Evolutionary conservation across 2,113 vertebrate species (phyloP).

Genomic region (Parus major): DNA sequence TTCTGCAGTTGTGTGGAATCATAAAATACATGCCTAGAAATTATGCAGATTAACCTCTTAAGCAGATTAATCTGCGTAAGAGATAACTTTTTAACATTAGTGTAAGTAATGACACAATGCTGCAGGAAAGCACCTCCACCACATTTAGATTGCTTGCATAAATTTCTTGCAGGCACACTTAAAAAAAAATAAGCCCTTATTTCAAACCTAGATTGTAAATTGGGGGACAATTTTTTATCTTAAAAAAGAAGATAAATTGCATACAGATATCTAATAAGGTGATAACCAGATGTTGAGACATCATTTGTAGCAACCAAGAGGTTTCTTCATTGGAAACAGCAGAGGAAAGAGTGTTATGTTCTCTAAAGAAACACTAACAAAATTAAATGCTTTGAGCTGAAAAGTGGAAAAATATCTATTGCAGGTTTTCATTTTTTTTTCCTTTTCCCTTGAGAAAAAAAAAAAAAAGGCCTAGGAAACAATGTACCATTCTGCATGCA

Average conservation of each 20-base stretch:
- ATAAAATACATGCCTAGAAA: neutral
- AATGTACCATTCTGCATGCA: neutral
- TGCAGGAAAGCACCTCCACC: neutral
- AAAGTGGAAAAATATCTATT: neutral
- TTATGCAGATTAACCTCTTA: neutral
- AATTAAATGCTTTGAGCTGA: neutral
- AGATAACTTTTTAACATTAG: neutral
- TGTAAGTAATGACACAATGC: neutral
- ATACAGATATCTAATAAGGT: neutral
- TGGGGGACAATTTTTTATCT: neutral
- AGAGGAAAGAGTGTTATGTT: neutral
- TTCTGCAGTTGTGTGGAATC: neutral
- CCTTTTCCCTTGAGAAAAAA: neutral
- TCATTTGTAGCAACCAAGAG: neutral
- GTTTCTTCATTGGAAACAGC: neutral
- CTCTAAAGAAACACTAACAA: neutral
- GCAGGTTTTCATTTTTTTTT: neutral
- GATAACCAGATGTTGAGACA: neutral
- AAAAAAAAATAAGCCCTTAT: neutral
- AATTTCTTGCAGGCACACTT: neutral
- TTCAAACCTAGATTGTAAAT: neutral
- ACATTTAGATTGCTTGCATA: neutral
- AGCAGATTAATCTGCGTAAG: neutral
- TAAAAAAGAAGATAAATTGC: neutral
- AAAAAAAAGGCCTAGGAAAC: neutral